These are phyloP conservation scores for Cepaea nemoralis DNA, from an alignment of 1,140 invertebrate genomes.

Conservation along the genomic window DNA sequence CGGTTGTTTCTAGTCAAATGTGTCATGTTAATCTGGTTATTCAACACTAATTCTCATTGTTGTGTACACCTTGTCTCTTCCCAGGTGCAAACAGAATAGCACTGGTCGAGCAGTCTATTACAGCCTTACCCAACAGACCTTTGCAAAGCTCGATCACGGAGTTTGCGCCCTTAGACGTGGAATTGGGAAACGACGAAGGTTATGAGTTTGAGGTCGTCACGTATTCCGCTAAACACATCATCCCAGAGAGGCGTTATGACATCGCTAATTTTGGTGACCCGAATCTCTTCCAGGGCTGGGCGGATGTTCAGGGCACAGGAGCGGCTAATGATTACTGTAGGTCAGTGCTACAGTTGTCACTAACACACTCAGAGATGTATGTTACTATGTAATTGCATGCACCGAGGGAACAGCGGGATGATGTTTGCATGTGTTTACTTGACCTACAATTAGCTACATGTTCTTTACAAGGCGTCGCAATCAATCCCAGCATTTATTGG, in stretches of 20 bases:
- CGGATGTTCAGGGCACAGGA: slow-evolving; percentile 55
- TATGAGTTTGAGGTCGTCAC: slow-evolving; percentile 46
- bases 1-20: too few species aligned
- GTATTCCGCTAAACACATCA: slow-evolving; percentile 47
- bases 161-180: slow-evolving; percentile 43
- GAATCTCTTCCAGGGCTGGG: slow-evolving; percentile 55
- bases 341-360: too few species aligned
- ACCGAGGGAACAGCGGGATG: too few species aligned
- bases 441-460: too few species aligned
- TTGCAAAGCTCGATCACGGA: background rate
- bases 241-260: slow-evolving; percentile 52
- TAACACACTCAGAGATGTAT: too few species aligned
- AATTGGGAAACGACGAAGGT: slow-evolving; percentile 43
- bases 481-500: too few species aligned
- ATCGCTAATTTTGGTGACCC: slow-evolving; percentile 51
- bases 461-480: too few species aligned
- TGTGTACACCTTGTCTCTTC: too few species aligned
- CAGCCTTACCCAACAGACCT: background rate
- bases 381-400: too few species aligned
- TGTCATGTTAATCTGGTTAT: too few species aligned
- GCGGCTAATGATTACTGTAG: slow-evolving; percentile 61
- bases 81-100: background rate
- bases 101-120: background rate
- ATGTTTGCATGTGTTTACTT: too few species aligned
- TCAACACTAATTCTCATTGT: background rate